Percentiles rank a stretch among this genome's conserved stretches.
Evolutionary conservation across 2,888 invertebrate species (phyloP).

Genomic region (Cryptus armator): DNA sequence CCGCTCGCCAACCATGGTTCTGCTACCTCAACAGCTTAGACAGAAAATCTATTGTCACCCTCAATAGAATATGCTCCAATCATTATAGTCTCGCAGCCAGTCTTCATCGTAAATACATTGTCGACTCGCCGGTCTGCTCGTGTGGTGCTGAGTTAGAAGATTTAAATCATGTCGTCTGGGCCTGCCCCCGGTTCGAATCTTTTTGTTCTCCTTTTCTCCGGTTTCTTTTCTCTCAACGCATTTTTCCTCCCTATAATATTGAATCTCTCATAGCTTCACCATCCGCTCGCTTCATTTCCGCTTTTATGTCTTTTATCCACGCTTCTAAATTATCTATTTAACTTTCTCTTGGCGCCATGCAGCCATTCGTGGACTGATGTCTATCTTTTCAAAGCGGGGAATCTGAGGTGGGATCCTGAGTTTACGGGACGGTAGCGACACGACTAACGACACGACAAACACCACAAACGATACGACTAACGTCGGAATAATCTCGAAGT

Average conservation of each 20-base stretch:
- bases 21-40: not conserved
- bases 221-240: not conserved
- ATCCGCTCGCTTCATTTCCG: not conserved
- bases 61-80: slow-evolving; percentile 21
- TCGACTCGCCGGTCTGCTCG: not conserved
- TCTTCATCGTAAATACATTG: slow-evolving; percentile 5
- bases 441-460: not conserved
- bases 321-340: not conserved
- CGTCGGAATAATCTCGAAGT: not conserved
- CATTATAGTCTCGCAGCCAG: not conserved
- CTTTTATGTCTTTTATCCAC: not conserved
- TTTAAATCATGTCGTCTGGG: not conserved
- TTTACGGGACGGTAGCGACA: not conserved
- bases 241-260: not conserved
- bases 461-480: not conserved
- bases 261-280: not conserved
- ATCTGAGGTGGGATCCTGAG: not conserved
- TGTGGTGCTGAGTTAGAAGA: slow-evolving; percentile 1
- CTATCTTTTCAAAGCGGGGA: no score
- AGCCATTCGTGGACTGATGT: no score
- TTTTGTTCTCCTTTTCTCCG: not conserved
- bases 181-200: not conserved
- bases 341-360: not conserved
- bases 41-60: not conserved
- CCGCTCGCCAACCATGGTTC: not conserved